Percentiles rank a stretch among this genome's conserved stretches.
These are phyloP conservation scores for Idaea aversata DNA, from an alignment of 2,888 invertebrate genomes.

Conservation along the genomic window DNA sequence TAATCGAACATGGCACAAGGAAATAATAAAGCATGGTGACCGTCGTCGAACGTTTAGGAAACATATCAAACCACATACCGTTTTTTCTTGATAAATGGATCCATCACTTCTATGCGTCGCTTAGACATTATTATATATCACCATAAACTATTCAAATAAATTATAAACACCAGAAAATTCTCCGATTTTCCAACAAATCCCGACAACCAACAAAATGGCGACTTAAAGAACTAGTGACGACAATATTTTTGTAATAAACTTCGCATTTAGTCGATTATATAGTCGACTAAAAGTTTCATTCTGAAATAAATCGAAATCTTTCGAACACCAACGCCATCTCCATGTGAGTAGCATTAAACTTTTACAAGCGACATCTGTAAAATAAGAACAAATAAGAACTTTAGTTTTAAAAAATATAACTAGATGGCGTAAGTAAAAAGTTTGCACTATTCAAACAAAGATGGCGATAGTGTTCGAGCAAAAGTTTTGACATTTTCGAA, in stretches of 20 bases:
- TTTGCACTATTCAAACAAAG: background rate
- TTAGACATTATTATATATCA: constrained; percentile 84
- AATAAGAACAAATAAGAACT: too few relatives aligned
- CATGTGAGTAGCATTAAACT: too few relatives aligned
- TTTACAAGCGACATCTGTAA: too few relatives aligned
- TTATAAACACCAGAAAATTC: constrained; percentile 38
- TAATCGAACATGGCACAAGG: constrained; percentile 32
- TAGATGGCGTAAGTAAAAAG: background rate
- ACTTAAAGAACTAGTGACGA: constrained; percentile 1
- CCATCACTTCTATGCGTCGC: constrained; percentile 91
- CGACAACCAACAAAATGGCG: constrained; percentile 69
- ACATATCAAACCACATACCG: constrained; percentile 72
- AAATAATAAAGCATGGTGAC: constrained; percentile 45
- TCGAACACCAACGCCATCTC: too few relatives aligned
- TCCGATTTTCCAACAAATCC: constrained; percentile 39
- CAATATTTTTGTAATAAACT: background rate
- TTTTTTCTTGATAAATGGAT: constrained; percentile 89
- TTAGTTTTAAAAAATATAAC: background rate
- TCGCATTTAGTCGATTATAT: background rate
- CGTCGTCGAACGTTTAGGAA: constrained; percentile 22
- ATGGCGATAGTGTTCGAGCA: background rate
- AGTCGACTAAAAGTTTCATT: background rate
- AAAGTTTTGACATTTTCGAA: too few relatives aligned
- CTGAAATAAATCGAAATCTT: background rate
- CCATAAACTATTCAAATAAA: constrained; percentile 46